Evolutionary conservation across 1,140 invertebrate genomes (phyloP).

Genomic region (Archegozetes longisetosus): DNA sequence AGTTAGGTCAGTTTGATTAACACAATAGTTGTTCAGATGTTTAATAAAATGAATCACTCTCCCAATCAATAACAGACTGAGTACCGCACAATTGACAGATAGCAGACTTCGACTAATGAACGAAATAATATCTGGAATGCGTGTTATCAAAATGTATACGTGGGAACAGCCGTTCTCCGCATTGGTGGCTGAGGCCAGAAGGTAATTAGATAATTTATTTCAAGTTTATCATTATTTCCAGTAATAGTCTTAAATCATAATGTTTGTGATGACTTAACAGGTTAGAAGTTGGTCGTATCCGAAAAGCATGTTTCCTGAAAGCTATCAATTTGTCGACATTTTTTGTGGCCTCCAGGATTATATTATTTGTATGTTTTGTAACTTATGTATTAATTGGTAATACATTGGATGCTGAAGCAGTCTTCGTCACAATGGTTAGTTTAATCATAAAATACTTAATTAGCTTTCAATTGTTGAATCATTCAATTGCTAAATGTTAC

Average conservation of each 20-base stretch:
- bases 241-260: background rate
- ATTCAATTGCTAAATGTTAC: too few species aligned
- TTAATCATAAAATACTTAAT: too few species aligned
- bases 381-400: constrained; percentile 45
- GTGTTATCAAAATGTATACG: constrained; percentile 59
- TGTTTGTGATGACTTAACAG: constrained; percentile 23
- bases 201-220: constrained; percentile 21
- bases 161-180: constrained; percentile 62
- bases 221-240: background rate
- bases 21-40: background rate
- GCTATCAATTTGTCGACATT: constrained; percentile 41
- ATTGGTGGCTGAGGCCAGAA: constrained; percentile 40
- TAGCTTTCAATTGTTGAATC: too few species aligned
- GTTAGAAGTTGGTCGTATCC: constrained; percentile 48
- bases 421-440: constrained; percentile 56
- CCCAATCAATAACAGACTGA: background rate
- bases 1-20: constrained; percentile 30
- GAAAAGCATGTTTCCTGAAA: constrained; percentile 45
- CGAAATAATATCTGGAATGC: constrained; percentile 71
- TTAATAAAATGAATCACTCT: background rate
- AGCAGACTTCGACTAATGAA: constrained; percentile 42
- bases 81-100: constrained; percentile 6
- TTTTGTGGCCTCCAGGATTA: constrained; percentile 41
- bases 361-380: constrained; percentile 52
- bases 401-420: constrained; percentile 49